These are phyloP conservation scores for Pasiphila rectangulata DNA, from an alignment of 2,888 invertebrate genomes.

Conservation along the genomic window DNA sequence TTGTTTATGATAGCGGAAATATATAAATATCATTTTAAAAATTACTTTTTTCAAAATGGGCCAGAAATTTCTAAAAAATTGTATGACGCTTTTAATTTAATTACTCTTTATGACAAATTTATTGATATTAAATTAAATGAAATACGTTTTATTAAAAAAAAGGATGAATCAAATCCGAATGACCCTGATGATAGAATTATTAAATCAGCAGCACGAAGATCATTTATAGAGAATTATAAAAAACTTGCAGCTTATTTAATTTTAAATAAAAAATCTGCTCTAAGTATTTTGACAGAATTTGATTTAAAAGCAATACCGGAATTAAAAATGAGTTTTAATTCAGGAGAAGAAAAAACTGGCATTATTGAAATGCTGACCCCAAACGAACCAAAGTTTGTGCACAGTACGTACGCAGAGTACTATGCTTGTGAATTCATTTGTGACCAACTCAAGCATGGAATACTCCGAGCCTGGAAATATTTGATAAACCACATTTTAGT, in stretches of 20 bases:
- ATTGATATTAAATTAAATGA: constrained; percentile 28
- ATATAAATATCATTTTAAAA: constrained; percentile 20
- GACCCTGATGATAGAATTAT: constrained; percentile 28
- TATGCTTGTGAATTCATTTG: constrained; percentile 30
- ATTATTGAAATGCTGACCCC: constrained; percentile 27
- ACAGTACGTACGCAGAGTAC: constrained; percentile 34
- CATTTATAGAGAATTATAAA: constrained; percentile 3
- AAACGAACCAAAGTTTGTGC: constrained; percentile 29
- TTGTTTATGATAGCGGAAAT: constrained; percentile 32
- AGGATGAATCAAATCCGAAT: constrained; percentile 18
- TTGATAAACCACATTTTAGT: background rate
- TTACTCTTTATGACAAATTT: constrained; percentile 27
- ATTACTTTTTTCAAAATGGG: background rate
- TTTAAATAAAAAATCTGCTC: background rate
- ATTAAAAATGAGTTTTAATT: constrained; percentile 10
- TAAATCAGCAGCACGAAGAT: background rate
- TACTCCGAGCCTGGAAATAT: background rate
- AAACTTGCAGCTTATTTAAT: constrained; percentile 5
- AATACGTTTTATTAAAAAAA: constrained; percentile 32
- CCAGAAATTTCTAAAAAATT: constrained; percentile 3
- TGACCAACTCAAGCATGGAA: constrained; percentile 4
- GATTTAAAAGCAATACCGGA: background rate
- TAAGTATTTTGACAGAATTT: background rate
- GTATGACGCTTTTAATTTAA: constrained; percentile 9
- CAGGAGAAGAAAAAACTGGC: constrained; percentile 32